Evolutionary conservation across 2,888 invertebrate genomes (phyloP).

Genomic region (Margaritifera margaritifera): DNA sequence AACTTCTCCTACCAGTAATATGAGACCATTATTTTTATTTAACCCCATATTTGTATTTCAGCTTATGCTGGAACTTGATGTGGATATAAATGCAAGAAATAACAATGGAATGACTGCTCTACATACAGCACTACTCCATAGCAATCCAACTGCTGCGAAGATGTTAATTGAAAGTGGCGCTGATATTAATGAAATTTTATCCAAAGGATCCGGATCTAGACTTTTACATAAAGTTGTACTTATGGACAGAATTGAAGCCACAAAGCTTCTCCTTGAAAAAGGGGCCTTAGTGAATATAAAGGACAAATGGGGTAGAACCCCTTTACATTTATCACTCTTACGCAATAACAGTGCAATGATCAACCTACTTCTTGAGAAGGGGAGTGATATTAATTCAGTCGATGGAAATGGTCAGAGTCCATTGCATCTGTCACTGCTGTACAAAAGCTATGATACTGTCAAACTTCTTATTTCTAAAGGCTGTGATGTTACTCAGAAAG

Average conservation of each 20-base stretch:
- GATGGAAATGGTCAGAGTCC: conserved; percentile 44
- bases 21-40: too few relatives aligned
- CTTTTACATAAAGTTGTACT: conserved; percentile 58
- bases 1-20: too few relatives aligned
- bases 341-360: conserved; percentile 46
- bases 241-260: conserved; percentile 46
- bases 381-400: conserved; percentile 48
- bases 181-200: conserved; percentile 53
- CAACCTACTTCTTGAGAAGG: conserved; percentile 46
- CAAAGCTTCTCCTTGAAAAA: conserved; percentile 46
- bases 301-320: conserved; percentile 49
- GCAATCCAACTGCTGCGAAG: conserved; percentile 47
- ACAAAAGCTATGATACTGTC: conserved; percentile 48
- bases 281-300: conserved; percentile 50
- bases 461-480: conserved; percentile 49
- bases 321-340: conserved; percentile 56
- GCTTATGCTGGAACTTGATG: conserved; percentile 52
- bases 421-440: conserved; percentile 48
- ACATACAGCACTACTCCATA: conserved; percentile 48
- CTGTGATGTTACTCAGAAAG: conserved; percentile 52
- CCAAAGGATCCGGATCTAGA: conserved; percentile 48
- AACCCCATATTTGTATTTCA: conserved; percentile 9
- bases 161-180: conserved; percentile 58
- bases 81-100: conserved; percentile 56
- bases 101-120: conserved; percentile 55